Evolutionary conservation across 2,113 vertebrate species (phyloP).

Genomic region (Mastomys coucha): DNA sequence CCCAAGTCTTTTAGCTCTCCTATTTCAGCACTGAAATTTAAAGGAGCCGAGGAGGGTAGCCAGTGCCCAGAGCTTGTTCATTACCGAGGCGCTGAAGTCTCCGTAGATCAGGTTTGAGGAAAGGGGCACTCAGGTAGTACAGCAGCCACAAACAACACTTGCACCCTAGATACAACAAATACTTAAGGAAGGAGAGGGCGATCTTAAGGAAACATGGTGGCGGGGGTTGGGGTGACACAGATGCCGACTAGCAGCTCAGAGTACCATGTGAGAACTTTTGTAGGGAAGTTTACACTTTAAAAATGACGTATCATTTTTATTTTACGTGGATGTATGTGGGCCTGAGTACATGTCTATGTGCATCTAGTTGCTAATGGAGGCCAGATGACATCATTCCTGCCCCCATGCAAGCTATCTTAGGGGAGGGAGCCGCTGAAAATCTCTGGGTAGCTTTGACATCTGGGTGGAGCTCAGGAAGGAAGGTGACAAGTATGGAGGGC

Average conservation of each 20-base stretch:
- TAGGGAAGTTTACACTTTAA: too few species aligned
- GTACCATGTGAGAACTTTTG: too few species aligned
- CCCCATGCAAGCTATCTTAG: neutral
- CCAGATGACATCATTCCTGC: neutral
- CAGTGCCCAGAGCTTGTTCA: constrained; percentile 1
- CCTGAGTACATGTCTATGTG: too few species aligned
- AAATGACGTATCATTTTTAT: too few species aligned
- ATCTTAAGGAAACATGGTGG: too few species aligned
- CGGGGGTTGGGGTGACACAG: too few species aligned
- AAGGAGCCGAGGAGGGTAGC: constrained; percentile 9
- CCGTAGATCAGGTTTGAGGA: neutral
- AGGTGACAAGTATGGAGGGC: neutral
- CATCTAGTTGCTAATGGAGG: too few species aligned
- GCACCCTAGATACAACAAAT: neutral
- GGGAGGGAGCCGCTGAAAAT: neutral
- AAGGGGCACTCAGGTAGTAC: neutral
- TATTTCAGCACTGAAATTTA: constrained; percentile 59
- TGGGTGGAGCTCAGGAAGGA: neutral
- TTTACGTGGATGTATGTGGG: too few species aligned
- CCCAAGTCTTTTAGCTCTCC: constrained; percentile 62
- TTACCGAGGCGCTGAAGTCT: neutral
- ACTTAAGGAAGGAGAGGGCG: neutral
- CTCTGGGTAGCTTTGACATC: neutral
- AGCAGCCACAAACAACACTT: neutral
- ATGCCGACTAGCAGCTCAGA: too few species aligned